phyloP scores from a whole-genome alignment of 2,113 vertebrate genomes.

The Steatornis caripensis region DNA sequence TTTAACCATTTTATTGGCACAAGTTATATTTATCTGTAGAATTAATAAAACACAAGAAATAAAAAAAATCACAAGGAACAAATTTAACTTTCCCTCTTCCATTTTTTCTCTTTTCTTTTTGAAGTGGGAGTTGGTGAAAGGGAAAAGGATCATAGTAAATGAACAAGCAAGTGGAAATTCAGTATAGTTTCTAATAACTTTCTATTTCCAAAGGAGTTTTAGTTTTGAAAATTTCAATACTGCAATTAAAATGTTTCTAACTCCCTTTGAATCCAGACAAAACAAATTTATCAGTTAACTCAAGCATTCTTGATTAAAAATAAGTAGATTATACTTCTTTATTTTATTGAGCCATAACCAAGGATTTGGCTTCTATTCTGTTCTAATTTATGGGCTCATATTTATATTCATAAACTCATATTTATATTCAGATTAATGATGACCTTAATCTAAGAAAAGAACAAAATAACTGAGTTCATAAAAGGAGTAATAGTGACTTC shows the following conservation, averaged over 20 bases:
- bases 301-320: not conserved
- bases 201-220: not conserved
- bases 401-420: too few relatives aligned
- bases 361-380: not conserved
- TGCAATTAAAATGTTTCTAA: not conserved
- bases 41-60: not conserved
- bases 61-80: not conserved
- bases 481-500: too few relatives aligned
- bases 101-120: not conserved
- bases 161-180: not conserved
- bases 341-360: not conserved
- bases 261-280: not conserved
- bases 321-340: not conserved
- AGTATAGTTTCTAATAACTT: not conserved
- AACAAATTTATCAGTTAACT: too few relatives aligned
- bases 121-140: not conserved
- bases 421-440: too few relatives aligned
- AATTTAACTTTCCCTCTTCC: not conserved
- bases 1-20: not conserved
- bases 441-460: too few relatives aligned
- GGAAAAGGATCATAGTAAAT: not conserved
- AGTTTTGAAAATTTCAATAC: not conserved
- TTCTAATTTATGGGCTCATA: not conserved
- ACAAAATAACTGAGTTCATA: too few relatives aligned
- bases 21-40: not conserved